Base-by-base conservation (phyloP, 2,797 vertebrate genomes). In the Pangasius larnaudii region DNA sequence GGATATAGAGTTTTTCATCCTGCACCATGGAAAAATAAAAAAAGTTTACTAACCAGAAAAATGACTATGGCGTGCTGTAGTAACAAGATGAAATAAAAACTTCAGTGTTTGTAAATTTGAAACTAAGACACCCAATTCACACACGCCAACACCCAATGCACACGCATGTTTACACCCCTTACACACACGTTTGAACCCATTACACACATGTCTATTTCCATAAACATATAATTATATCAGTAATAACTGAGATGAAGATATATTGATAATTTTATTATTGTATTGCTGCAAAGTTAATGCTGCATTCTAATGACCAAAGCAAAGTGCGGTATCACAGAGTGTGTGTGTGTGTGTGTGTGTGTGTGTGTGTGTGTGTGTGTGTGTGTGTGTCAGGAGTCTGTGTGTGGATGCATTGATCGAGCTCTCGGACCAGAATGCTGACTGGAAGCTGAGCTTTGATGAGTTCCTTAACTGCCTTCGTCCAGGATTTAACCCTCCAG, bases 381-480 rank as follows among this genome's bases (percentile, higher is more conserved):
- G 11, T 84, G 84, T 89, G 49, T 87, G 39, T 89, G 22, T 90
- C 94, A 99, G 99, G 95, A 98, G 98, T 92, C 97, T 99, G 89
- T 99, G 99, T 75, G 96, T 99, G 0, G 98, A 99, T 86, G 99
- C 99, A 79, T 97, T 99, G 90, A 99, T 99, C 30, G 99, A 99
- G 92, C 96, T 99, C 77, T 99, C 99, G 18, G 99, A 99, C 93
- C 97, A 99, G 93, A 99, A 99, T n/a, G 97, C 98, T 0, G 98
- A 99, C 95, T 99, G 99, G 99, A 99, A 99, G 93, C 96, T 99
- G 92, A 99, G 97, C 95, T 99, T 99, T 93, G 97, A 96, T 87
- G 99, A 99, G 93, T 99, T 99, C 93, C 97, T 99, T 91, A 98
- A 98, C 95, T 99, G 98, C 94, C 96, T 99, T 93, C 99, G 97